Percentiles rank a stretch among this genome's conserved stretches.
These are phyloP conservation scores for Parnassius smintheus DNA, from an alignment of 2,888 invertebrate genomes.

Conservation along the genomic window DNA sequence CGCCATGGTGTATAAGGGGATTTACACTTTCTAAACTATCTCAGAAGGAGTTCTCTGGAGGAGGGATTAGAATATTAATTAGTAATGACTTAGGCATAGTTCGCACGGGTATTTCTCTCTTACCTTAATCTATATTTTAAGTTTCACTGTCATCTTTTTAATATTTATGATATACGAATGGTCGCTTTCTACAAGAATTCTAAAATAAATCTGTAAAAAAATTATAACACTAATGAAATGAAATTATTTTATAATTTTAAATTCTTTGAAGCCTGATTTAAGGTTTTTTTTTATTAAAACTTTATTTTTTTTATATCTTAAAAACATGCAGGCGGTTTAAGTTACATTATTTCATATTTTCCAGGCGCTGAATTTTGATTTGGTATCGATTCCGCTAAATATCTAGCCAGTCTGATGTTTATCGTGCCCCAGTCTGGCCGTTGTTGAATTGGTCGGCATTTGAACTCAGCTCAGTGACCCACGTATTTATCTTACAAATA, in stretches of 20 bases:
- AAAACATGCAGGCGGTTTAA: no score
- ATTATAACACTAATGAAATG: no score
- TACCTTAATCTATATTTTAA: no score
- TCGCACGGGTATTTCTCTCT: neutral
- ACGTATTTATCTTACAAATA: slow-evolving; percentile 11
- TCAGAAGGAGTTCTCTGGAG: slow-evolving; percentile 58
- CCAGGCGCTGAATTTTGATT: slow-evolving; percentile 1
- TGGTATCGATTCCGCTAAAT: slow-evolving; percentile 9
- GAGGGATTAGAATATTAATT: slow-evolving; percentile 74
- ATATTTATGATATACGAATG: no score
- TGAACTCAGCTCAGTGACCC: slow-evolving; percentile 4
- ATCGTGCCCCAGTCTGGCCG: neutral
- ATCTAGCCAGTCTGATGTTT: slow-evolving; percentile 12
- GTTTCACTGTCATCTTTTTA: no score
- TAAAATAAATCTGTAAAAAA: no score
- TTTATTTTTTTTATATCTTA: no score
- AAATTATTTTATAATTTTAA: no score
- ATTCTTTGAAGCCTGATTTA: no score
- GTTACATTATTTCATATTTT: neutral
- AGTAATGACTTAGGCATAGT: slow-evolving; percentile 20
- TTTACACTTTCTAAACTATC: slow-evolving; percentile 78
- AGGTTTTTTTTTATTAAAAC: no score
- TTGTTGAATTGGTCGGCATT: slow-evolving; percentile 8
- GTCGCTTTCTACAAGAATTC: no score
- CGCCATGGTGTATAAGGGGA: slow-evolving; percentile 63